These are phyloP conservation scores for Listronotus bonariensis DNA, from an alignment of 1,140 invertebrate species.

Conservation along the genomic window DNA sequence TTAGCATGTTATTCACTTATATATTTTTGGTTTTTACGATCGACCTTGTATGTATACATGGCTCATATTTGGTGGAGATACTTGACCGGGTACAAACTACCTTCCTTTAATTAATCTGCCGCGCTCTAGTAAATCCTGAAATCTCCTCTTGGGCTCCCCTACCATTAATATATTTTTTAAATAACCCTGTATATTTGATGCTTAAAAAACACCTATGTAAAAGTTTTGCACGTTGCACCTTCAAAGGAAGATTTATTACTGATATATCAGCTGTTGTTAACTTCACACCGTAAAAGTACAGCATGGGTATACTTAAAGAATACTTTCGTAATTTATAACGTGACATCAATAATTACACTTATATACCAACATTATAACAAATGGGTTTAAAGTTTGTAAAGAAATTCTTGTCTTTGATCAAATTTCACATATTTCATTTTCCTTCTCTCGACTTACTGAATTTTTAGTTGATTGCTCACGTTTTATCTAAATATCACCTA, in stretches of 20 bases:
- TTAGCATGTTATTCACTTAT: too few relatives aligned
- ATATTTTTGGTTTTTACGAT: too few relatives aligned
- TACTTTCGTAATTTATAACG: conserved; percentile 21
- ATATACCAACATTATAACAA: conserved; percentile 15
- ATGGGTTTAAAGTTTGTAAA: conserved; percentile 22
- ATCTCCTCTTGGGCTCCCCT: too few relatives aligned
- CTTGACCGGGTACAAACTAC: too few relatives aligned
- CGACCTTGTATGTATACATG: too few relatives aligned
- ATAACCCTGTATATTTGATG: too few relatives aligned
- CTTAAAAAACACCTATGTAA: too few relatives aligned
- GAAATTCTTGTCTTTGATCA: conserved; percentile 24
- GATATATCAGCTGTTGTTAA: conserved; percentile 29
- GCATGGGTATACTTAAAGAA: conserved; percentile 18
- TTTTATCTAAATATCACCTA: conserved; percentile 26
- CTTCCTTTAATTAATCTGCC: too few relatives aligned
- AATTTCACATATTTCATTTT: conserved; percentile 25
- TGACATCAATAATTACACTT: conserved; percentile 32
- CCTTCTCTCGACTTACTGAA: conserved; percentile 27
- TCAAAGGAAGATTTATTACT: background rate
- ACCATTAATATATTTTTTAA: too few relatives aligned
- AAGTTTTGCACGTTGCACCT: background rate
- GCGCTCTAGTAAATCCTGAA: too few relatives aligned
- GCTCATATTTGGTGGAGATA: too few relatives aligned
- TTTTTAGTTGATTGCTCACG: conserved; percentile 29
- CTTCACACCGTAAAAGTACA: conserved; percentile 28